Evolutionary conservation across 2,888 invertebrate species (phyloP).

Genomic region (Coelopa pilipes): DNA sequence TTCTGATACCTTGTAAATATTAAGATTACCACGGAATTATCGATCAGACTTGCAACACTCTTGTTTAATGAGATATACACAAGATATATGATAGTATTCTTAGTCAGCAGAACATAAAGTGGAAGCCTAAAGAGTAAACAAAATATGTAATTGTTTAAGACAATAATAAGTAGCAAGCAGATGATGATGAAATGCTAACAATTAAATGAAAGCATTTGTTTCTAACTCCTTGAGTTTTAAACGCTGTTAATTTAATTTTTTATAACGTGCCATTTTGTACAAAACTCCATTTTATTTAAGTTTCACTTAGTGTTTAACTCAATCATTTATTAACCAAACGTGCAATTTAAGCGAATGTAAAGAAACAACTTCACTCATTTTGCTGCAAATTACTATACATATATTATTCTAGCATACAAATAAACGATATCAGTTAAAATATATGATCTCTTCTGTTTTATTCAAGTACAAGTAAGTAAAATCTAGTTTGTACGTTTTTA

Average conservation of each 20-base stretch:
- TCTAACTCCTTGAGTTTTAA: conserved; percentile 18
- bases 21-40: conserved; percentile 5
- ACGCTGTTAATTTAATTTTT: conserved; percentile 15
- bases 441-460: background rate
- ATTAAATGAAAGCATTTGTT: conserved; percentile 23
- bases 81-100: conserved; percentile 47
- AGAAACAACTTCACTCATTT: conserved; percentile 8
- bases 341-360: conserved; percentile 28
- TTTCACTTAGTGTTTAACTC: conserved; percentile 1
- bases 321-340: conserved; percentile 1
- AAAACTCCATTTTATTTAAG: conserved; percentile 24
- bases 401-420: conserved; percentile 28
- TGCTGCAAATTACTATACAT: conserved; percentile 22
- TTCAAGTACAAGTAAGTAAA: too few species aligned
- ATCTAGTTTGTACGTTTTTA: too few species aligned
- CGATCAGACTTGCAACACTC: too few species aligned
- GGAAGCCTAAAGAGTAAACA: too few species aligned
- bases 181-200: background rate
- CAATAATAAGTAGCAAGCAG: conserved; percentile 52
- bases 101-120: conserved; percentile 40
- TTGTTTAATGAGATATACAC: background rate
- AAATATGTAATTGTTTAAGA: conserved; percentile 55
- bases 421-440: conserved; percentile 20
- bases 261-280: conserved; percentile 35
- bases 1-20: conserved; percentile 22